Conservation (phyloP, 2,113 vertebrate genomes). For the Heloderma charlesbogerti region DNA sequence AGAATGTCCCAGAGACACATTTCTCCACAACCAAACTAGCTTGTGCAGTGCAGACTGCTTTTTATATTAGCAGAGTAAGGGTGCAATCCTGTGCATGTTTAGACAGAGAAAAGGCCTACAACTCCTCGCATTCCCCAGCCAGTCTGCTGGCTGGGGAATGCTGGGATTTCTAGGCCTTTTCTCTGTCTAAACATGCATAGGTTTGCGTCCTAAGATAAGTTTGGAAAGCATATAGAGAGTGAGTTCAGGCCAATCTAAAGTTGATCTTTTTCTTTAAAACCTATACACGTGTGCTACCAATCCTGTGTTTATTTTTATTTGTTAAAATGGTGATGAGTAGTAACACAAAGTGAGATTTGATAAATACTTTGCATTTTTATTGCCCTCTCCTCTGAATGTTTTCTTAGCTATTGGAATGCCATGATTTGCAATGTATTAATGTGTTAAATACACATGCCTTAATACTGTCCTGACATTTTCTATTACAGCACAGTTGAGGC, state of each 20-base stretch:
- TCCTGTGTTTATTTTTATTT: slow-evolving; percentile 27
- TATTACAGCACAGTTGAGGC: slow-evolving; percentile 19
- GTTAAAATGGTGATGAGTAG: slow-evolving; percentile 20
- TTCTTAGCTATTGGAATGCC: background rate
- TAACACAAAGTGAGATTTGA: slow-evolving; percentile 16
- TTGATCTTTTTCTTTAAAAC: slow-evolving; percentile 48
- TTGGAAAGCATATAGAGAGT: background rate
- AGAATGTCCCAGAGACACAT: background rate
- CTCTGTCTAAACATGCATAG: too few relatives aligned
- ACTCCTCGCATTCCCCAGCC: too few relatives aligned
- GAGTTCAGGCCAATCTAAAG: background rate
- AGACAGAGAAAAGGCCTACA: too few relatives aligned
- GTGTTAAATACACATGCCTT: slow-evolving; percentile 27
- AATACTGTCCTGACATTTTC: slow-evolving; percentile 13
- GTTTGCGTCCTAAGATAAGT: background rate
- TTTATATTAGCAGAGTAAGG: background rate
- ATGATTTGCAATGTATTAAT: slow-evolving; percentile 23
- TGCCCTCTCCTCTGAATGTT: slow-evolving; percentile 2
- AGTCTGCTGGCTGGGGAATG: too few relatives aligned
- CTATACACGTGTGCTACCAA: background rate
- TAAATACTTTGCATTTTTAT: slow-evolving; percentile 2
- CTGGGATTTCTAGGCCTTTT: too few relatives aligned
- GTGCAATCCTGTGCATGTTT: too few relatives aligned
- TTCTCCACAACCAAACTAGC: background rate
- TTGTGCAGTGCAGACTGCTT: background rate